A percentile compares a stretch with the other conserved stretches of the same genome.
Evolutionary conservation across 2,113 vertebrate species (phyloP).

Genomic region (Bos taurus): ARS-UCD2.0 NC_037329.1:40043501-40044000

Average conservation of each 20-base stretch:
- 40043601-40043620: background rate
- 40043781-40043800: background rate
- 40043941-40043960: background rate
- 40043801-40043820: background rate
- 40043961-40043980: background rate
- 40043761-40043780: background rate
- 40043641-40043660: background rate
- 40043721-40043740: background rate
- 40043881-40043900: background rate
- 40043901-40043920: background rate
- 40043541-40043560: background rate
- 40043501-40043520: background rate
- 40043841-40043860: background rate
- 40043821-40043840: background rate
- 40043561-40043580: background rate
- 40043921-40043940: background rate
- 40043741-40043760: background rate
- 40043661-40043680: background rate
- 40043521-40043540: background rate
- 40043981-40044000: background rate
- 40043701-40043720: background rate
- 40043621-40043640: background rate
- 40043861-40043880: background rate
- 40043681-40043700: constrained; percentile 2
- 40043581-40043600: background rate